Base-by-base conservation (phyloP, 2,888 invertebrate genomes). In the Sinodicranocentrus sp. region DNA sequence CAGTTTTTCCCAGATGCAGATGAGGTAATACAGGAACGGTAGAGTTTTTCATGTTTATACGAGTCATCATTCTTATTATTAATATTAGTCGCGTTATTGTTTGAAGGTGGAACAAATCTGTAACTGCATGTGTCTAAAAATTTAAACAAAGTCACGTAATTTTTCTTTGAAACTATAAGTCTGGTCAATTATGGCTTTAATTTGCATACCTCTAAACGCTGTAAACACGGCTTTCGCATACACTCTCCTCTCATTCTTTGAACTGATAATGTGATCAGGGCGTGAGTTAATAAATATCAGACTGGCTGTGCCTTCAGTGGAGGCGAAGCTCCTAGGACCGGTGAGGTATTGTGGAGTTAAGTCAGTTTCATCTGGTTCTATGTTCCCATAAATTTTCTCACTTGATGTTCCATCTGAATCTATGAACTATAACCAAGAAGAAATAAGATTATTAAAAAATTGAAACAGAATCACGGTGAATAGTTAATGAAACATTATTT, bases 141-240 rank as follows among this genome's bases (percentile, higher is more conserved):
- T 54, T 3, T 15, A 59, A 26, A 15, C 54, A 54, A 54, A 21
- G 25, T n/a, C n/a, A n/a, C n/a, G n/a, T n/a, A n/a, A n/a, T n/a
- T n/a, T n/a, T n/a, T n/a, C n/a, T n/a, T n/a, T n/a, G n/a, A n/a
- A n/a, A n/a, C n/a, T n/a, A n/a, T n/a, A n/a, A n/a, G n/a, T n/a
- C n/a, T n/a, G n/a, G n/a, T n/a, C n/a, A n/a, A n/a, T n/a, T n/a
- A n/a, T n/a, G n/a, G n/a, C n/a, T n/a, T n/a, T n/a, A n/a, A n/a
- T n/a, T n/a, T n/a, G n/a, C n/a, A n/a, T 33, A 78, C 78, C 78
- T 61, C 78, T 23, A 33, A 78, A 78, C 3, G 78, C 78, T 28
- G 78, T 78, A 57, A 78, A 70, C 13, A 48, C 78, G n/a, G 70
- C 61, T 61, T 78, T 78, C 6, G 78, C 78, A 70, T 78, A 78